Conservation (phyloP, 2,888 invertebrate species). For the Drosophila tanythrix region DNA sequence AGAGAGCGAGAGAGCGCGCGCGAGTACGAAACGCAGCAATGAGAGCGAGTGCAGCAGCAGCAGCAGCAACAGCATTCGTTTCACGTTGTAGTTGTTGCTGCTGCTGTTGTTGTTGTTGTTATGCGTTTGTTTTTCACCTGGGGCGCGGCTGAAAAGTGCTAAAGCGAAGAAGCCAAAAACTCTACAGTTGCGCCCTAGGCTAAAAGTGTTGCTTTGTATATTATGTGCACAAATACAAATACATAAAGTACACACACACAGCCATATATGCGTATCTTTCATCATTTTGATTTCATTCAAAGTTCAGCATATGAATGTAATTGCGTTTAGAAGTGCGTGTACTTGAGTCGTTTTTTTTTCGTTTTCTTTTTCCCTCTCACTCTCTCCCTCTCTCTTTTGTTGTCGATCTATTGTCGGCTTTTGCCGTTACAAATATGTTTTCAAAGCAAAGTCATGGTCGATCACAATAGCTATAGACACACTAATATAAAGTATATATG, state of each 20-base stretch:
- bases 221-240: constrained; percentile 18
- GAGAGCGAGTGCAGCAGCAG: constrained; percentile 55
- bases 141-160: constrained; percentile 48
- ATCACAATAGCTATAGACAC: constrained; percentile 63
- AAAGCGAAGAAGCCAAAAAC: constrained; percentile 38
- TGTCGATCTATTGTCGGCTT: constrained; percentile 62
- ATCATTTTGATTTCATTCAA: constrained; percentile 51
- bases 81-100: constrained; percentile 30
- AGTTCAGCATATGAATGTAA: constrained; percentile 62
- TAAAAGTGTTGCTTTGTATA: constrained; percentile 35
- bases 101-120: constrained; percentile 29
- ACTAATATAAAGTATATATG: constrained; percentile 24
- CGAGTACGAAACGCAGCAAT: constrained; percentile 39
- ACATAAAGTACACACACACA: not conserved
- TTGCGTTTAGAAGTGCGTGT: constrained; percentile 78
- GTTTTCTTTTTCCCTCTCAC: constrained; percentile 7
- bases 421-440: constrained; percentile 79
- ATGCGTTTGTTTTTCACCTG: constrained; percentile 57
- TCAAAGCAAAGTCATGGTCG: constrained; percentile 77
- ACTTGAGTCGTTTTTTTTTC: constrained; percentile 52
- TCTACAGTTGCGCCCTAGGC: constrained; percentile 37
- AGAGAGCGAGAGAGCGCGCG: constrained; percentile 30
- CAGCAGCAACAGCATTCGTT: constrained; percentile 32
- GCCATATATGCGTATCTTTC: constrained; percentile 18
- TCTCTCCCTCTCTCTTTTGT: constrained; percentile 45